These are phyloP conservation scores for Idaea biselata DNA, from an alignment of 2,888 invertebrate species.

Conservation along the genomic window DNA sequence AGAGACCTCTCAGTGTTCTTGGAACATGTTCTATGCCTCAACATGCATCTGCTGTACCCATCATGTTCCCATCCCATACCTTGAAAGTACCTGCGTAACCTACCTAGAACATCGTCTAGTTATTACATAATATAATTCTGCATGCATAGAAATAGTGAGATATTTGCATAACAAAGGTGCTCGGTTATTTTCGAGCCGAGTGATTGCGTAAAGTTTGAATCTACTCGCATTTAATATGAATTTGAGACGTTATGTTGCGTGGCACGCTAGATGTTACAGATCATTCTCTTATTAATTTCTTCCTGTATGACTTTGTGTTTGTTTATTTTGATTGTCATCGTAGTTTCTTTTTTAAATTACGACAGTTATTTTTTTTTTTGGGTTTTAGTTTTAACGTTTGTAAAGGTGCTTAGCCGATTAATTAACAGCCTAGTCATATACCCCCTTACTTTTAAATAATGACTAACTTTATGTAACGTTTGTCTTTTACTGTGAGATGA, in stretches of 20 bases:
- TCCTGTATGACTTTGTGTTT: not conserved
- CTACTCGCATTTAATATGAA: not conserved
- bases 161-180: conserved; percentile 1
- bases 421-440: too few relatives aligned
- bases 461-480: too few relatives aligned
- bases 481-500: too few relatives aligned
- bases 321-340: not conserved
- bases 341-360: conserved; percentile 1
- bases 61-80: too few relatives aligned
- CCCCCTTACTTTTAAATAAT: too few relatives aligned
- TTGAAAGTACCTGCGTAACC: not conserved
- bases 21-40: too few relatives aligned
- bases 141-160: conserved; percentile 1
- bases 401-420: not conserved
- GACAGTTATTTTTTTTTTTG: not conserved
- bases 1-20: too few relatives aligned
- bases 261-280: not conserved
- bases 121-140: not conserved
- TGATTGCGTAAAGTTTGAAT: not conserved
- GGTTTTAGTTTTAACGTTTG: not conserved
- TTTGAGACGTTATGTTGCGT: not conserved
- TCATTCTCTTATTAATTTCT: not conserved
- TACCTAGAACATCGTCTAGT: not conserved
- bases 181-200: not conserved
- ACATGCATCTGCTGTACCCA: too few relatives aligned